Evolutionary conservation across 2,888 invertebrate genomes (phyloP), one percentile per base, ranked within the genome.

Genomic region (Tetanocera ferruginea): DNA sequence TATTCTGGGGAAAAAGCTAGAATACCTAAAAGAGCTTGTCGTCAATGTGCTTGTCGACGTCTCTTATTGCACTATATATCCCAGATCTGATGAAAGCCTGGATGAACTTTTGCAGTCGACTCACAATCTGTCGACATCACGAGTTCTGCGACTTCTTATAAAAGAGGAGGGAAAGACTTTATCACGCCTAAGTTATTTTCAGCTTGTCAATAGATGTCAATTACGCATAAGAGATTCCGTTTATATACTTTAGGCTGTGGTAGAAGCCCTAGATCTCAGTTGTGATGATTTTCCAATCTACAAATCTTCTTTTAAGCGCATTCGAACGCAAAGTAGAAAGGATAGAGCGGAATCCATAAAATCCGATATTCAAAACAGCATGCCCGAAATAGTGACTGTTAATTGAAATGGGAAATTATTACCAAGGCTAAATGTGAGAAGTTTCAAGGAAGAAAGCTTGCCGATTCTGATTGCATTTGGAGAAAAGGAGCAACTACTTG

Each of bases 221-320:
- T 77, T 81, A 80, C 80, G 76, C 28, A 81, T 81, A 28, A 78
- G 79, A 69, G 76, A 80, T 67, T 79, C 83, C 69, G 84, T 85
- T 14, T 84, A 76, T 77, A 82, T 85, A 82, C 37, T 37, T 4
- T 8, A 37, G 37, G 37, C 37, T 37, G 37, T 3, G 31, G n/a
- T n/a, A n/a, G n/a, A n/a, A n/a, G n/a, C n/a, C n/a, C n/a, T n/a
- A n/a, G n/a, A n/a, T n/a, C n/a, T n/a, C n/a, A n/a, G n/a, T n/a
- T n/a, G n/a, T n/a, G n/a, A n/a, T n/a, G n/a, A n/a, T n/a, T n/a
- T n/a, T n/a, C n/a, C n/a, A n/a, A n/a, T n/a, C n/a, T n/a, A n/a
- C n/a, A n/a, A n/a, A n/a, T n/a, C n/a, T n/a, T n/a, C n/a, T n/a
- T n/a, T n/a, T n/a, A n/a, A n/a, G n/a, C n/a, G n/a, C n/a, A n/a